Percentiles rank a stretch among this genome's conserved stretches.
phyloP scores from a whole-genome alignment of 2,113 vertebrate genomes.

The Sakesphorus luctuosus region DNA sequence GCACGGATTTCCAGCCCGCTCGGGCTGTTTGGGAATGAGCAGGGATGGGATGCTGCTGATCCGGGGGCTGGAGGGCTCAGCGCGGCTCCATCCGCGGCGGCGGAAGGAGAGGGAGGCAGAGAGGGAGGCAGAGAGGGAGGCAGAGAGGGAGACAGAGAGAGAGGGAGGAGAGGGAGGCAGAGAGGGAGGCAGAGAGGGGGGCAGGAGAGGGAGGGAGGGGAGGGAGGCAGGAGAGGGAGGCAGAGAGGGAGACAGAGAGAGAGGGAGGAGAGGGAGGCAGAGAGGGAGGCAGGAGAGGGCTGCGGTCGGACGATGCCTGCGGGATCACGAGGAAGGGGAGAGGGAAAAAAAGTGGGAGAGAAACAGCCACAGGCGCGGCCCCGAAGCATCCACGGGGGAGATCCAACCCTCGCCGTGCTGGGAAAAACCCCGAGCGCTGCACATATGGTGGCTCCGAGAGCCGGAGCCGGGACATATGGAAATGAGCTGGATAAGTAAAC shows the following conservation, averaged over 20 bases:
- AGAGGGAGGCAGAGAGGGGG: too few relatives aligned
- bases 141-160: too few relatives aligned
- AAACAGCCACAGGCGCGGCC: background rate
- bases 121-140: too few relatives aligned
- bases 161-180: too few relatives aligned
- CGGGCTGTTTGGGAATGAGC: background rate
- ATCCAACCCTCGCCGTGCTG: background rate
- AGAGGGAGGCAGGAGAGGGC: background rate
- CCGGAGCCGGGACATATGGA: constrained; percentile 16
- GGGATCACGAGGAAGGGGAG: background rate
- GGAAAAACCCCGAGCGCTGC: background rate
- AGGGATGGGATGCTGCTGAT: background rate
- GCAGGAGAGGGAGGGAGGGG: too few relatives aligned
- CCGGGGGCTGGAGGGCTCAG: background rate
- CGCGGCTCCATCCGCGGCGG: fast-evolving
- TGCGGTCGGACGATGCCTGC: fast-evolving
- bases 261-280: background rate
- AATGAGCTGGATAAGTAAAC: constrained; percentile 16
- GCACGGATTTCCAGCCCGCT: background rate
- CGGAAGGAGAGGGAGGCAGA: background rate
- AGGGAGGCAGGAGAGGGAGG: too few relatives aligned
- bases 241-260: too few relatives aligned
- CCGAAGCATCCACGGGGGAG: background rate
- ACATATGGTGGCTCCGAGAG: constrained; percentile 9
- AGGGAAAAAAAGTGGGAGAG: background rate